Percentiles rank a stretch among this genome's conserved stretches.
These are phyloP conservation scores for Plecturocebus donacophilus DNA, from an alignment of 2,113 vertebrate species.

Conservation along the genomic window DNA sequence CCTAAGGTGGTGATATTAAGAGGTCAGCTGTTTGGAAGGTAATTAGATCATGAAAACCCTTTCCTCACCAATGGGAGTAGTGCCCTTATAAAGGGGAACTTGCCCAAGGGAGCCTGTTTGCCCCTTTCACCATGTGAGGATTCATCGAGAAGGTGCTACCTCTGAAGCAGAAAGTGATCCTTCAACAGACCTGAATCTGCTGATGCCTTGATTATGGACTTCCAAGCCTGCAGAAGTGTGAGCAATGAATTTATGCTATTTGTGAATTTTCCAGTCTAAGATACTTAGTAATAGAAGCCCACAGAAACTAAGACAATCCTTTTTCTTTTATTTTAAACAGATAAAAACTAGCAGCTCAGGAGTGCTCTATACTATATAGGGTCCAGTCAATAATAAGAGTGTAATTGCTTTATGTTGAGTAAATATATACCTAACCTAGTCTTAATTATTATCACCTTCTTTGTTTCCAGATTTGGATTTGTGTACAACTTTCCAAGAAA, in stretches of 20 bases:
- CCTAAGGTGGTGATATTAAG: background rate
- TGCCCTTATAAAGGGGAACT: too few species aligned
- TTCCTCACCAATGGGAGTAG: background rate
- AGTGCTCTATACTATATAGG: background rate
- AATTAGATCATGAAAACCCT: background rate
- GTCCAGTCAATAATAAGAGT: background rate
- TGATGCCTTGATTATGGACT: background rate
- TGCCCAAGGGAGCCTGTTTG: background rate
- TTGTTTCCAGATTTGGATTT: background rate
- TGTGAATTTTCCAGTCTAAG: background rate
- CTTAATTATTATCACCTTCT: background rate
- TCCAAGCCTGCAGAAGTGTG: background rate
- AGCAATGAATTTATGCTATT: background rate
- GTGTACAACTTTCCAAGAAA: background rate
- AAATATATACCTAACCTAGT: background rate
- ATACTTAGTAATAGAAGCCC: background rate
- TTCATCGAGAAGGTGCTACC: background rate
- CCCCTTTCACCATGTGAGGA: background rate
- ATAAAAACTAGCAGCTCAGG: background rate
- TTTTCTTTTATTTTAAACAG: background rate
- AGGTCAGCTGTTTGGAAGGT: background rate
- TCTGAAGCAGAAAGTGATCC: background rate
- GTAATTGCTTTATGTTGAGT: background rate
- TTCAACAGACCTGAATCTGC: background rate
- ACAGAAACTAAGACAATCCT: background rate